phyloP scores from a whole-genome alignment of 2,888 invertebrate species.

The Dysmachus trigonus region DNA sequence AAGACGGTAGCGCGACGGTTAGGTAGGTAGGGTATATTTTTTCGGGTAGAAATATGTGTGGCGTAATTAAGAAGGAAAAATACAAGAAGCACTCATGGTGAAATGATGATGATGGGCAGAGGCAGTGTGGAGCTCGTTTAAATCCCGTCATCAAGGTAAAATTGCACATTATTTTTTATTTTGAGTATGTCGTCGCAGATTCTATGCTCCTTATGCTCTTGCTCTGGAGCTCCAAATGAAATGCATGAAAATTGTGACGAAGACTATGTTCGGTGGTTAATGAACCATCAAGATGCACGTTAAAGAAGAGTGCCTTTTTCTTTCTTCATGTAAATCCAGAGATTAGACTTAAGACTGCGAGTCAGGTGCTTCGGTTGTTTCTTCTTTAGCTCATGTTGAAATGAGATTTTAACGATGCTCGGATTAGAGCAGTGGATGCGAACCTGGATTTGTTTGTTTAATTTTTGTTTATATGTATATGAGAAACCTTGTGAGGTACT shows the following conservation, averaged over 20 bases:
- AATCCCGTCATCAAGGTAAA: conserved; percentile 17
- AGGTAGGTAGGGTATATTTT: neutral
- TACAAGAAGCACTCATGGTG: neutral
- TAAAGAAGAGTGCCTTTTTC: neutral
- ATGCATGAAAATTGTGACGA: conserved; percentile 4
- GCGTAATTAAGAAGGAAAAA: conserved; percentile 22
- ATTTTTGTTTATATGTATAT: neutral
- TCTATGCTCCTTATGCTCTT: neutral
- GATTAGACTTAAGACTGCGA: neutral
- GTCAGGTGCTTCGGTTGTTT: neutral
- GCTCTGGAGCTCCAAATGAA: neutral
- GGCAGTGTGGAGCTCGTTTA: neutral
- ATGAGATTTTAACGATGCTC: conserved; percentile 24
- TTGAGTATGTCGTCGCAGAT: neutral
- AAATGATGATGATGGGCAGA: neutral
- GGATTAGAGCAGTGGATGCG: neutral
- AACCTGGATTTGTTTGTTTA: neutral
- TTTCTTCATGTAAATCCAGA: neutral
- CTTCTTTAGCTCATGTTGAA: neutral
- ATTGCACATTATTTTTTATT: neutral
- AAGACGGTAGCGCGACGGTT: neutral
- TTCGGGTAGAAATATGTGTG: conserved; percentile 6
- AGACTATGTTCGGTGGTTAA: neutral
- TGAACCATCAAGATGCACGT: conserved; percentile 27
- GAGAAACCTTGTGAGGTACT: neutral